Evolutionary conservation across 2,797 vertebrate genomes (phyloP), one percentile per base, ranked within the genome.

Genomic region (Epinephelus malabaricus): DNA sequence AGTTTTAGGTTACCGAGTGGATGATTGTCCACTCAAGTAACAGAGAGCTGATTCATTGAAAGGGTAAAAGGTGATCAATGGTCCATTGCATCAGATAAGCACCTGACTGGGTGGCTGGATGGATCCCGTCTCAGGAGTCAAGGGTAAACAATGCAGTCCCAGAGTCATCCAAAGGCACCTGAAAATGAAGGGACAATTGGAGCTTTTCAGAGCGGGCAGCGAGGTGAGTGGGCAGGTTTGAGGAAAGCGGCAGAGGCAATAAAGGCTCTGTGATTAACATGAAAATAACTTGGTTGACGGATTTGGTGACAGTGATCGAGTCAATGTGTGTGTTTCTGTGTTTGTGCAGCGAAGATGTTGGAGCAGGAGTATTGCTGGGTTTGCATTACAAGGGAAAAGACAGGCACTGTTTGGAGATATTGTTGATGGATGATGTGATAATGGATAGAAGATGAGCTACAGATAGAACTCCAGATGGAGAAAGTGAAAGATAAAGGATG

Each of bases 71-170:
- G 93, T 92, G 91, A 94, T 92, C 93, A 94, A 94, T 92, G 93
- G 92, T 92, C 93, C 94, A 79, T 92, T 91, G 86, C 92, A 94
- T 94, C 93, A 93, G 95, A 95, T 95, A 95, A 94, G 89, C 73
- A 79, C 86, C 92, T 88, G 83, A 81, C 82, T 91, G 88, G 90
- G 91, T 91, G 93, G 90, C 82, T 87, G 82, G 82, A 81, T 78
- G 75, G 85, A 81, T 85, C 76, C 67, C 51, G 40, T 88, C 84
- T 88, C 79, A 70, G 80, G 74, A 89, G 61, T 68, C 43, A 67
- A 73, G 76, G 81, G 78, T 78, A 89, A 90, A 94, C 93, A 96
- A 93, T 92, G 88, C 64, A n/a, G 71, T 69, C 83, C 87, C 72
- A 81, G 90, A 90, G 92, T 92, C 90, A 90, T 86, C 78, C 64